A percentile compares a stretch with the other conserved stretches of the same genome.
phyloP scores from a whole-genome alignment of 1,140 invertebrate species.

The Drosophila lini region DNA sequence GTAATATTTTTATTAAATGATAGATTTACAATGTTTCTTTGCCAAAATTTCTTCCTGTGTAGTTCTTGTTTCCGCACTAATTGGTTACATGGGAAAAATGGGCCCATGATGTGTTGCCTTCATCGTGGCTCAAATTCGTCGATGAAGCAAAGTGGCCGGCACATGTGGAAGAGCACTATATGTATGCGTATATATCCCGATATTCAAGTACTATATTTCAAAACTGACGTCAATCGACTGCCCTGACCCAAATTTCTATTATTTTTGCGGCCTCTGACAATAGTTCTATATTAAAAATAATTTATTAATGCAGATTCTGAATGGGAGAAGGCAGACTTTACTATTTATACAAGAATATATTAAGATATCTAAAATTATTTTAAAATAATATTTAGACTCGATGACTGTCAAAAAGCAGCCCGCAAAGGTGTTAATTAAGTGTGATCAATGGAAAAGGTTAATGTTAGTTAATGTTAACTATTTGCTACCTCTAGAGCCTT shows the following conservation, averaged over 20 bases:
- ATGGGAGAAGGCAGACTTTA: no score
- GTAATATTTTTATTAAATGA: background rate
- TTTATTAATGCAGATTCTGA: slow-evolving; percentile 12
- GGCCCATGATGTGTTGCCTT: slow-evolving; percentile 1
- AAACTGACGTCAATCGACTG: slow-evolving; percentile 16
- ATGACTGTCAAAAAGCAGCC: slow-evolving; percentile 5
- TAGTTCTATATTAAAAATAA: slow-evolving; percentile 8
- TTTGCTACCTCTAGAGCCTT: slow-evolving; percentile 13
- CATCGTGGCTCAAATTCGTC: slow-evolving; percentile 18
- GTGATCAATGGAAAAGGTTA: slow-evolving; percentile 52
- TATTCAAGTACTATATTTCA: background rate
- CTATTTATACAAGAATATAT: background rate
- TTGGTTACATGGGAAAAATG: slow-evolving; percentile 37
- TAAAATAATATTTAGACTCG: background rate
- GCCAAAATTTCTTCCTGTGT: background rate
- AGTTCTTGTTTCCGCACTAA: slow-evolving; percentile 25
- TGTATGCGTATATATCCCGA: slow-evolving; percentile 14
- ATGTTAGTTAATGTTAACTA: slow-evolving; percentile 49
- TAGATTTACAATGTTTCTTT: background rate
- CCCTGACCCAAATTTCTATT: slow-evolving; percentile 28
- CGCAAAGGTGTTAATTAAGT: slow-evolving; percentile 23
- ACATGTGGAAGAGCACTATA: background rate
- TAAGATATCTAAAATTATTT: background rate
- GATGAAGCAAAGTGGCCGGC: background rate
- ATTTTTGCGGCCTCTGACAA: slow-evolving; percentile 9